Evolutionary conservation across 2,113 vertebrate genomes (phyloP).

Genomic region (Sialia sialis): DNA sequence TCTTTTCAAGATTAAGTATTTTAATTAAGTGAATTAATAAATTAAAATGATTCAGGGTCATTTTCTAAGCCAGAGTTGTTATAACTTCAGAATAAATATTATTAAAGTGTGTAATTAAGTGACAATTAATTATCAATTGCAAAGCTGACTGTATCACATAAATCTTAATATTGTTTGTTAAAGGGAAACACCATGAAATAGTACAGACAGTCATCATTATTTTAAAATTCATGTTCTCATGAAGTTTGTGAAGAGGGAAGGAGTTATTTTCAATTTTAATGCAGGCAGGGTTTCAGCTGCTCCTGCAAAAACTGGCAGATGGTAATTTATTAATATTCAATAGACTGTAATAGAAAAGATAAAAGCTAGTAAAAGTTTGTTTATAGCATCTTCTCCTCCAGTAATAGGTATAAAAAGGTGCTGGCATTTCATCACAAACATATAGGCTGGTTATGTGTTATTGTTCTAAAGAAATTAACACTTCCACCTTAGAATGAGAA

Average conservation of each 20-base stretch:
- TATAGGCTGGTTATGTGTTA: background rate
- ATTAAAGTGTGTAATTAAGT: constrained; percentile 58
- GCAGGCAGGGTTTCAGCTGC: background rate
- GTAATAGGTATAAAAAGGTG: background rate
- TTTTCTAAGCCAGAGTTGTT: constrained; percentile 59
- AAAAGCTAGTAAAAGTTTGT: constrained; percentile 1
- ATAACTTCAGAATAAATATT: constrained; percentile 65
- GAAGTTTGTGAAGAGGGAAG: background rate
- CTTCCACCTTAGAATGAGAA: background rate
- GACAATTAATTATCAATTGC: constrained; percentile 52
- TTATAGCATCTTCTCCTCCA: background rate
- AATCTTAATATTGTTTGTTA: constrained; percentile 42
- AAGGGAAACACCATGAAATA: constrained; percentile 6
- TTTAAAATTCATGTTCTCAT: background rate
- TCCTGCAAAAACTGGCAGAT: background rate
- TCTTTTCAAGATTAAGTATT: constrained; percentile 64
- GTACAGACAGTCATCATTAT: background rate
- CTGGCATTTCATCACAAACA: background rate
- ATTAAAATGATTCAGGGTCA: constrained; percentile 62
- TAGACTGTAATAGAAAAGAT: background rate
- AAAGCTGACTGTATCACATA: constrained; percentile 29
- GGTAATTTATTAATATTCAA: constrained; percentile 41
- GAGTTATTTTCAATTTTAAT: constrained; percentile 17
- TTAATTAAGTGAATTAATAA: constrained; percentile 71
- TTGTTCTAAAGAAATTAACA: background rate